These are phyloP conservation scores for Sarcoramphus papa DNA, from an alignment of 2,797 vertebrate genomes.

Conservation along the genomic window DNA sequence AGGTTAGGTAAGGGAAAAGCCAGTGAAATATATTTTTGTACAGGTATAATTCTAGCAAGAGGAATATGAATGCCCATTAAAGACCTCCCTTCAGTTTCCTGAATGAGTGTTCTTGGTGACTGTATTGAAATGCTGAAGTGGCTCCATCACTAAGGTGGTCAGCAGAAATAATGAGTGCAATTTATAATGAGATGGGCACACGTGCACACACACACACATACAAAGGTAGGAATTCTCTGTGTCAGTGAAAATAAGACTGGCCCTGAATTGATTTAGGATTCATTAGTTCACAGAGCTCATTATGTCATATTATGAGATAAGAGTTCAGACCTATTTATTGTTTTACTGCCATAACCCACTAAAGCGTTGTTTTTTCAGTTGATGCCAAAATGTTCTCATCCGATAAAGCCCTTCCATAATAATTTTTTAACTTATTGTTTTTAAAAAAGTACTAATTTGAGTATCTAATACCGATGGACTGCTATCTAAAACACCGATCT, in stretches of 20 bases:
- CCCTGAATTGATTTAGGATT: background rate
- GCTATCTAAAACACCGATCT: background rate
- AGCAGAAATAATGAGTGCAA: background rate
- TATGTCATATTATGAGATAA: background rate
- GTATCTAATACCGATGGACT: background rate
- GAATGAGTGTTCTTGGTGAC: background rate
- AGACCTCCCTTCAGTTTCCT: background rate
- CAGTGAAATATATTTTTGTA: background rate
- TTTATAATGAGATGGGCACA: background rate
- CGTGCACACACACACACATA: background rate
- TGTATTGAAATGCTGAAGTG: background rate
- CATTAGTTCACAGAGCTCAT: conserved; percentile 4
- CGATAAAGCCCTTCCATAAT: background rate
- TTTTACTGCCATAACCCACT: background rate
- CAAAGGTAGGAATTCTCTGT: background rate
- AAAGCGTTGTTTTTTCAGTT: background rate
- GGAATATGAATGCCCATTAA: background rate
- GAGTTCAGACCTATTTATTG: background rate
- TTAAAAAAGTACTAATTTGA: background rate
- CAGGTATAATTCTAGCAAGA: background rate
- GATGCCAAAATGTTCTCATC: background rate
- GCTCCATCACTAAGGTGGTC: background rate
- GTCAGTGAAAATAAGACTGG: background rate
- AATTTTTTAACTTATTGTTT: background rate
- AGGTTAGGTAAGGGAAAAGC: background rate